phyloP scores from a whole-genome alignment of 1,140 invertebrate genomes.

The Onthophagus taurus region DNA sequence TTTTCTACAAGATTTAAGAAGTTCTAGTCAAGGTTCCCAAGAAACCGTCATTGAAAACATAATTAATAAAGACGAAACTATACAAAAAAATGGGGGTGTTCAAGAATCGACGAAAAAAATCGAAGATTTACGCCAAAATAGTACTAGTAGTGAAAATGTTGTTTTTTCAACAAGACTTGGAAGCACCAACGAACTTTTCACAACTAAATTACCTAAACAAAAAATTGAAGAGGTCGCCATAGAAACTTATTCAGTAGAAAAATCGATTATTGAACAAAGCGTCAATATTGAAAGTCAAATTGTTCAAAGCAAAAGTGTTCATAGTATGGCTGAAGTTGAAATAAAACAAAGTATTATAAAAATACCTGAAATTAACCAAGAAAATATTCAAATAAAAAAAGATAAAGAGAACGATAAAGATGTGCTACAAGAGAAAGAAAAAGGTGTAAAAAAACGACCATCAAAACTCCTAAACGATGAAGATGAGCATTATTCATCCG shows the following conservation, averaged over 20 bases:
- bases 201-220: constrained; percentile 33
- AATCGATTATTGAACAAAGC: background rate
- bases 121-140: constrained; percentile 24
- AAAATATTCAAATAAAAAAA: too few species aligned
- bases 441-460: constrained; percentile 11
- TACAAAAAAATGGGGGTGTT: background rate
- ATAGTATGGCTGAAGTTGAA: background rate
- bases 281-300: background rate
- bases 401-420: too few species aligned
- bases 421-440: background rate
- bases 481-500: constrained; percentile 62
- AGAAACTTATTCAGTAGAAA: constrained; percentile 3
- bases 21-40: constrained; percentile 31
- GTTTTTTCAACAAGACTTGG: constrained; percentile 34
- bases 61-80: constrained; percentile 34
- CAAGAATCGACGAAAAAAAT: background rate
- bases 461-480: constrained; percentile 28
- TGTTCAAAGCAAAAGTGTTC: background rate
- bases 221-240: constrained; percentile 12
- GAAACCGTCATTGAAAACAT: constrained; percentile 32
- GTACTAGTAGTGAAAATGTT: constrained; percentile 34
- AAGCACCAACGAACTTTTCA: constrained; percentile 31
- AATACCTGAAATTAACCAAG: background rate
- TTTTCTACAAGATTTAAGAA: constrained; percentile 28
- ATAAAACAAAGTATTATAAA: background rate